Evolutionary conservation across 2,888 invertebrate species (phyloP).

Genomic region (Sminthurides aquaticus): DNA sequence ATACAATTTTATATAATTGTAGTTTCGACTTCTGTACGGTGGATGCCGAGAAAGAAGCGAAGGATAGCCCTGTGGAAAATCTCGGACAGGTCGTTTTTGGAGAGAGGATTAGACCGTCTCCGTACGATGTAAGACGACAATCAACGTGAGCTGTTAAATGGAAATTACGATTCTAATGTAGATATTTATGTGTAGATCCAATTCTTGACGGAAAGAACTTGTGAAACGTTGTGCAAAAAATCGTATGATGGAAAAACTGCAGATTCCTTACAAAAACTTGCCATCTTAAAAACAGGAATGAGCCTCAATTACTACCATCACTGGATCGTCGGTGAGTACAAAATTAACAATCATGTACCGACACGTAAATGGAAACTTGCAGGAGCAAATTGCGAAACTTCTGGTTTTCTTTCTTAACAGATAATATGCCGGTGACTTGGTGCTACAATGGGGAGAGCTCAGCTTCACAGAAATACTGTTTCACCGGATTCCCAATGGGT

Average conservation of each 20-base stretch:
- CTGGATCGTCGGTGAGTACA: conserved; percentile 69
- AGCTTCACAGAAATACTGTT: conserved; percentile 58
- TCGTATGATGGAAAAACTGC: conserved; percentile 61
- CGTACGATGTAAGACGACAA: conserved; percentile 66
- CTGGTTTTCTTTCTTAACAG: conserved; percentile 48
- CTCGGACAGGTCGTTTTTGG: conserved; percentile 98
- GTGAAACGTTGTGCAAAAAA: conserved; percentile 50
- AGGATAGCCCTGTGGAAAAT: conserved; percentile 86
- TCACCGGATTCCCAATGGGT: conserved; percentile 80
- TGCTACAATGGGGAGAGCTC: conserved; percentile 58
- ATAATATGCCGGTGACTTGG: conserved; percentile 99
- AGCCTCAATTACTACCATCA: conserved; percentile 95
- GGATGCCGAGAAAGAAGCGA: conserved; percentile 53
- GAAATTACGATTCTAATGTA: background rate
- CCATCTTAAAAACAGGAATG: conserved; percentile 82
- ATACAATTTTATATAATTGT: conserved; percentile 31
- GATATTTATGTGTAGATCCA: conserved; percentile 51
- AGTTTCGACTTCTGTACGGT: conserved; percentile 88
- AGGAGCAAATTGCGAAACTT: too few species aligned
- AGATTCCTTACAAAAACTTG: conserved; percentile 62
- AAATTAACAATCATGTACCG: background rate
- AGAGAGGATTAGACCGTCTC: conserved; percentile 92
- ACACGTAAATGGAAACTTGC: too few species aligned
- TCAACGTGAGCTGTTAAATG: background rate
- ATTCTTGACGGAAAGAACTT: conserved; percentile 60